phyloP scores from a whole-genome alignment of 1,140 invertebrate genomes.

The Maniola jurtina region DNA sequence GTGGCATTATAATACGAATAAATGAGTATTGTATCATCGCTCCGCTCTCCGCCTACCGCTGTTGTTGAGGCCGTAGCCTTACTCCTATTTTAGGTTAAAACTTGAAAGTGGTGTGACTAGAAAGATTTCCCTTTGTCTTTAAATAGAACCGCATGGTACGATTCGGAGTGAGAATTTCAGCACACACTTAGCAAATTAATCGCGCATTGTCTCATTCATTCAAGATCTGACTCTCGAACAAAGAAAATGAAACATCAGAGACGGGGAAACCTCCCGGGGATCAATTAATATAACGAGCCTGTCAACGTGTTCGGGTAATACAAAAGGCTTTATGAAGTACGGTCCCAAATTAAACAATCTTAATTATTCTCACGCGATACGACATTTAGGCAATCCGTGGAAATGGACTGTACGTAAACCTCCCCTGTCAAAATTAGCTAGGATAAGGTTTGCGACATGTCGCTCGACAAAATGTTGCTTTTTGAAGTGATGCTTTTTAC shows the following conservation, averaged over 20 bases:
- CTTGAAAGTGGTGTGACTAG: no score
- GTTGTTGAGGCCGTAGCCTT: no score
- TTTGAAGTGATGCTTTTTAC: background rate
- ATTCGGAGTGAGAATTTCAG: background rate
- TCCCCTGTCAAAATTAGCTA: background rate
- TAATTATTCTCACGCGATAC: slow-evolving; percentile 6
- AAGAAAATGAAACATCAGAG: slow-evolving; percentile 6
- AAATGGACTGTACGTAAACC: background rate
- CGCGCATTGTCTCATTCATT: slow-evolving; percentile 4
- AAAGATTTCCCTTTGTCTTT: background rate
- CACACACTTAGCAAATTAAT: slow-evolving; percentile 3
- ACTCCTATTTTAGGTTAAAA: no score
- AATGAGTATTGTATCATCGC: no score
- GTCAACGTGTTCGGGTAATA: slow-evolving; percentile 1
- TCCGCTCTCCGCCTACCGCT: no score
- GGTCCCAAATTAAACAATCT: slow-evolving; percentile 7
- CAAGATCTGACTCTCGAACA: background rate
- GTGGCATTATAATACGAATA: no score
- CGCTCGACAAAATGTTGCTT: background rate
- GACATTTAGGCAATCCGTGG: slow-evolving; percentile 2
- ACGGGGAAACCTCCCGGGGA: background rate
- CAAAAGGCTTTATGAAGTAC: slow-evolving; percentile 8
- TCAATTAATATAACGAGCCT: slow-evolving; percentile 7
- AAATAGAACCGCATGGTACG: background rate
- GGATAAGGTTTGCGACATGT: background rate